Percentiles rank a stretch among this genome's conserved stretches.
phyloP scores from a whole-genome alignment of 2,113 vertebrate genomes.

The Gallinago media region DNA sequence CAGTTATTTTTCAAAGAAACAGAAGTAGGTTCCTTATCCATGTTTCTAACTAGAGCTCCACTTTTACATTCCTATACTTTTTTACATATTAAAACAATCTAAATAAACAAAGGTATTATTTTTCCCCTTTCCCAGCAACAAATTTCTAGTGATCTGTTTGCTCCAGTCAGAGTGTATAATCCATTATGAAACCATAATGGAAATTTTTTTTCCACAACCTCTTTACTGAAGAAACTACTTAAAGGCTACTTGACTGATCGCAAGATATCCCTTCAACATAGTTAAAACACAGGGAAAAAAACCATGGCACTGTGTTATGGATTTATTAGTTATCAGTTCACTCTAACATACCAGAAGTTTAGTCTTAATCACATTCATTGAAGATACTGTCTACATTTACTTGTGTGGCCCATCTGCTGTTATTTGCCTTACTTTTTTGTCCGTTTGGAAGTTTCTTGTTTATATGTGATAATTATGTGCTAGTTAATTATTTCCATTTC shows the following conservation, averaged over 20 bases:
- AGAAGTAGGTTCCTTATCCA: not conserved
- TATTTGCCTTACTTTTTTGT: not conserved
- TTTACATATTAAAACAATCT: not conserved
- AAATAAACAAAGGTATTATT: not conserved
- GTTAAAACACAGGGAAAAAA: not conserved
- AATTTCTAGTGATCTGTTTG: not conserved
- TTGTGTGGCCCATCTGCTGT: not conserved
- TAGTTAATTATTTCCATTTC: not conserved
- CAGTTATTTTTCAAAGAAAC: not conserved
- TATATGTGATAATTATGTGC: not conserved
- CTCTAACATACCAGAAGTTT: not conserved
- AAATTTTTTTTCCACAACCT: not conserved
- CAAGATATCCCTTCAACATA: not conserved
- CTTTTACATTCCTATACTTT: not conserved
- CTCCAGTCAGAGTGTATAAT: not conserved
- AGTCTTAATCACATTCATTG: not conserved
- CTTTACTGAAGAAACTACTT: not conserved
- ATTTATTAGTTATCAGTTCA: not conserved
- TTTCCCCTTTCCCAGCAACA: not conserved
- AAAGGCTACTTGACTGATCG: not conserved
- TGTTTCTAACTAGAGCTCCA: not conserved
- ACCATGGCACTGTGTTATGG: too few species aligned
- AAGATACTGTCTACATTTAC: not conserved
- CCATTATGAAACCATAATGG: not conserved
- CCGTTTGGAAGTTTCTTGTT: not conserved